Evolutionary conservation across 2,888 invertebrate species (phyloP).

Genomic region (Parnassius glacialis): DNA sequence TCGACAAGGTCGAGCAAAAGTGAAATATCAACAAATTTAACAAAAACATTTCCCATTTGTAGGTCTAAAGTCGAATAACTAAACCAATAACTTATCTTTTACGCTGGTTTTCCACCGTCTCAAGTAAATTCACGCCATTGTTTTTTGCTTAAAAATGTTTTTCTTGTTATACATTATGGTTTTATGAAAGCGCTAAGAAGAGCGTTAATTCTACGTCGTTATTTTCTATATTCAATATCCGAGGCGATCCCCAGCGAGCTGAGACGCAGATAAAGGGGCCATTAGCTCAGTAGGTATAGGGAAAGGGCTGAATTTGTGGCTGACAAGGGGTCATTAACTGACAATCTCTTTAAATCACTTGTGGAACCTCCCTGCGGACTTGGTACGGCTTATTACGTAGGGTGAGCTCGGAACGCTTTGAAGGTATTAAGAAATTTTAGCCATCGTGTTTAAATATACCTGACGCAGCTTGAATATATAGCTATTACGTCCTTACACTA

Average conservation of each 20-base stretch:
- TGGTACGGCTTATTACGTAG: slow-evolving; percentile 62
- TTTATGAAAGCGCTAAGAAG: slow-evolving; percentile 18
- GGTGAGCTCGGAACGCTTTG: slow-evolving; percentile 49
- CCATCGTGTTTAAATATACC: slow-evolving; percentile 37
- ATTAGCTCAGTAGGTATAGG: slow-evolving; percentile 51
- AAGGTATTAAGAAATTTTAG: slow-evolving; percentile 67
- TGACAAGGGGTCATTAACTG: slow-evolving; percentile 68
- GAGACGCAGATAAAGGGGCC: slow-evolving; percentile 42
- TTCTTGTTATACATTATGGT: slow-evolving; percentile 12
- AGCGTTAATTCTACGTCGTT: slow-evolving; percentile 22
- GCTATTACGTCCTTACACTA: background rate
- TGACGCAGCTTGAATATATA: slow-evolving; percentile 2
- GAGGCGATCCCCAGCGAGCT: slow-evolving; percentile 34
- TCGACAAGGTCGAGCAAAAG: slow-evolving; percentile 14
- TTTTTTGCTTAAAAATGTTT: slow-evolving; percentile 13
- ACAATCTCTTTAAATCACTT: slow-evolving; percentile 77
- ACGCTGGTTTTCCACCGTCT: slow-evolving; percentile 1
- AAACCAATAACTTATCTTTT: slow-evolving; percentile 21
- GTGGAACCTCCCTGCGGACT: slow-evolving; percentile 62
- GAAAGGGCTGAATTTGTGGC: slow-evolving; percentile 71
- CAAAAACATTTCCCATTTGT: slow-evolving; percentile 20
- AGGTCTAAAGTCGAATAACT: slow-evolving; percentile 14
- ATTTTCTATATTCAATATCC: slow-evolving; percentile 35
- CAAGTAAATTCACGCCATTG: slow-evolving; percentile 6
- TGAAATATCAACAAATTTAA: slow-evolving; percentile 21